Base-by-base conservation (phyloP, 2,888 invertebrate species). In the Drosophila trichaetosa region DNA sequence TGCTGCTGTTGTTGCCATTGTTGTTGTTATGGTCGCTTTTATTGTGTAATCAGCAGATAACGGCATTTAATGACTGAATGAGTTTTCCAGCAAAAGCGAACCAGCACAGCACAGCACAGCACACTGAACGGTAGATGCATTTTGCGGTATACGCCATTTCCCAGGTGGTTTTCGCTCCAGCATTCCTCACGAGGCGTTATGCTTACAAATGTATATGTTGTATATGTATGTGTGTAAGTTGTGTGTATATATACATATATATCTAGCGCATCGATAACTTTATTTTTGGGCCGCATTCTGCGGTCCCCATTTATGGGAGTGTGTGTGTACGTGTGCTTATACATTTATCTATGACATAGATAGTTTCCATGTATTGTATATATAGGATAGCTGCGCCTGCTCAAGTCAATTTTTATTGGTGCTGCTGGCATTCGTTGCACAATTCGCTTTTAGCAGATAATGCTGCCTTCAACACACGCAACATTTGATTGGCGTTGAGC, bases 1-100 rank as follows among this genome's bases (percentile, higher is more conserved):
- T 42, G 38, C 21, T 11, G 48, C 36, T 57, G n/a, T 59, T 52
- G 60, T 10, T 53, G 53, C 16, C 52, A 63, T 54, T 65, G 68
- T 77, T 81, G 74, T 74, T 81, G 76, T 74, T 73, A 64, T 79
- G 76, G 70, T 73, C 84, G 87, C 78, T 82, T 91, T 91, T 90
- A 90, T 91, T 91, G 91, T 92, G 91, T 91, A 91, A 92, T 91
- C 91, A 92, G 86, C 84, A 91, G 91, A 91, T 92, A 91, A 91
- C 92, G 91, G 91, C 90, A 91, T 90, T 91, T 92, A 91, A 92
- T 92, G 91, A 91, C 91, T 91, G 91, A 91, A 92, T 91, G 91
- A 87, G 83, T 87, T 90, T 58, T 63, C 56, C 59, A 70, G 54
- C 48, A 64, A 66, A 56, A 69, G 58, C 49, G 21, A 58, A 51